These are phyloP conservation scores for Nothura maculosa DNA, from an alignment of 2,797 vertebrate genomes.

Conservation along the genomic window DNA sequence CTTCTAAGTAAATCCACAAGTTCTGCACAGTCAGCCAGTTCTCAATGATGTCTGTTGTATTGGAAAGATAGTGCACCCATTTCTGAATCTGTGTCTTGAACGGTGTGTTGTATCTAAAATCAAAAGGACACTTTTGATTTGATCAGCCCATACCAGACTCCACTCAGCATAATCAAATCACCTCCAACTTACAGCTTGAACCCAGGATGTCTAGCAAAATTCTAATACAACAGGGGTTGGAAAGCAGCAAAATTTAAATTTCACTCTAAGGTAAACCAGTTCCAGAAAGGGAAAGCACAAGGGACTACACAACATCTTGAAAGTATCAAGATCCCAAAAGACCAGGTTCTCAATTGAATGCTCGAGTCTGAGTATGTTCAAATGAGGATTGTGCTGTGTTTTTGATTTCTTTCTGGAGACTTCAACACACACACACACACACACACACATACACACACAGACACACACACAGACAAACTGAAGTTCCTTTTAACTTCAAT, in stretches of 20 bases:
- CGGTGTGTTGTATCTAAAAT: conserved; percentile 91
- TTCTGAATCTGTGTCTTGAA: conserved; percentile 97
- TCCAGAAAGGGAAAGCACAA: background rate
- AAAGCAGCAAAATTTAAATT: background rate
- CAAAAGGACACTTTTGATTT: background rate
- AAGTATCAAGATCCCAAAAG: background rate
- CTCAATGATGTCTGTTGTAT: conserved; percentile 93
- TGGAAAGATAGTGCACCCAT: conserved; percentile 96
- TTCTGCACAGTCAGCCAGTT: conserved; percentile 99
- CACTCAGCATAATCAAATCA: background rate
- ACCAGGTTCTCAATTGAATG: background rate
- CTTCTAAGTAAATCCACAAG: conserved; percentile 97
- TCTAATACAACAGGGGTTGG: background rate
- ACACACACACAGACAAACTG: background rate
- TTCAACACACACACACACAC: background rate
- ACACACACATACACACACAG: too few species aligned
- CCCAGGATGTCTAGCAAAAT: background rate
- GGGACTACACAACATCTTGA: background rate
- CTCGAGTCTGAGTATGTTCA: background rate
- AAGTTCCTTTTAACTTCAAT: background rate
- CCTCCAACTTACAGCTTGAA: background rate
- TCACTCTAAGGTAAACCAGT: background rate
- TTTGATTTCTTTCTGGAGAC: background rate
- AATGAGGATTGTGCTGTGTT: background rate
- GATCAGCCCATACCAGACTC: background rate